These are phyloP conservation scores for Notodonta ziczac DNA, from an alignment of 2,888 invertebrate species.

Conservation along the genomic window DNA sequence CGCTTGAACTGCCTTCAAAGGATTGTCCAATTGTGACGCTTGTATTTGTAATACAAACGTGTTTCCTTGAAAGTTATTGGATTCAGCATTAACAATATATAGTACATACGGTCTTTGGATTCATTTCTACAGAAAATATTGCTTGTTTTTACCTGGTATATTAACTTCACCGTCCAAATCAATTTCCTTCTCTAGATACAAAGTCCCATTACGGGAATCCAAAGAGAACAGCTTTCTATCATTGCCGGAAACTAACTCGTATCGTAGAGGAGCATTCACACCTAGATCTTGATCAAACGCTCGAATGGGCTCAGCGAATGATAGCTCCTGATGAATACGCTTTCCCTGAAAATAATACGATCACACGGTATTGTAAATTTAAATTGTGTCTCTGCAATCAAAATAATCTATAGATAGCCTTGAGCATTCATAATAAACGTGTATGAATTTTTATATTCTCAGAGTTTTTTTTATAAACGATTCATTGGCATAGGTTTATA, in stretches of 20 bases:
- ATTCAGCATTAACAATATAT: conserved; percentile 1
- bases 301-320: conserved; percentile 88
- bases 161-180: conserved; percentile 90
- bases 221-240: conserved; percentile 90
- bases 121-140: neutral
- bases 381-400: neutral
- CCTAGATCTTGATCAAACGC: conserved; percentile 92
- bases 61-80: conserved; percentile 70
- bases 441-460: neutral
- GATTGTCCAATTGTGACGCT: conserved; percentile 91
- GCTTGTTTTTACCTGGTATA: conserved; percentile 82
- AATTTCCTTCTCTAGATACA: conserved; percentile 91
- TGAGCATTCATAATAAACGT: neutral
- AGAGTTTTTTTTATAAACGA: no score
- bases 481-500: no score
- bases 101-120: conserved; percentile 9
- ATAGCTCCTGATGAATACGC: conserved; percentile 88
- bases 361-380: neutral
- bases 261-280: conserved; percentile 89
- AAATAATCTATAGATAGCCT: neutral
- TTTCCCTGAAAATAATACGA: conserved; percentile 83
- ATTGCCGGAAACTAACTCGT: conserved; percentile 92
- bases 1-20: conserved; percentile 89
- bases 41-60: conserved; percentile 91
- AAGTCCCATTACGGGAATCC: conserved; percentile 89